Conservation (phyloP, 2,797 vertebrate species). For the Cyclura pinguis region DNA sequence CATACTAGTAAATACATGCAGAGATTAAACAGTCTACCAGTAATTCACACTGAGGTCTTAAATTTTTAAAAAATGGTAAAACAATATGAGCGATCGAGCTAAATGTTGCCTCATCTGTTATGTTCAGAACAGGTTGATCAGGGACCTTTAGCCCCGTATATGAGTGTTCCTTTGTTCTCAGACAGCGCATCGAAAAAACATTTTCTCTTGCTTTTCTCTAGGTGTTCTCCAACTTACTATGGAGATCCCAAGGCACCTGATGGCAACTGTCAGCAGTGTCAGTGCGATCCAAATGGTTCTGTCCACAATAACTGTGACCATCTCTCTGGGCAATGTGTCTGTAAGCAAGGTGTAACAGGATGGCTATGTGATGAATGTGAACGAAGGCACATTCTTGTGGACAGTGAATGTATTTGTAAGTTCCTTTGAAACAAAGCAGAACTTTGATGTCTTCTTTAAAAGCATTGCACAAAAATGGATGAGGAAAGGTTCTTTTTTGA, state of each 20-base stretch:
- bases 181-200: not conserved
- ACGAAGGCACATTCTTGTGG: constrained; percentile 82
- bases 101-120: not conserved
- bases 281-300: constrained; percentile 85
- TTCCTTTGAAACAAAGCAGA: constrained; percentile 53
- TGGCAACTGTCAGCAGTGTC: constrained; percentile 83
- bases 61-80: too few relatives aligned
- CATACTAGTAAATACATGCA: too few relatives aligned
- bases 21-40: too few relatives aligned
- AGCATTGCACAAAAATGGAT: not conserved
- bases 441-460: not conserved
- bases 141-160: not conserved
- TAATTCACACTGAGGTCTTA: too few relatives aligned
- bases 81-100: too few relatives aligned
- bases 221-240: constrained; percentile 89
- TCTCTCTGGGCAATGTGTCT: constrained; percentile 86
- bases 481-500: not conserved
- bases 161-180: not conserved
- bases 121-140: not conserved
- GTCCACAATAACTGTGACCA: constrained; percentile 80
- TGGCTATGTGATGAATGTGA: constrained; percentile 88
- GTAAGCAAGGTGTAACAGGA: constrained; percentile 86
- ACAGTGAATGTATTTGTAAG: constrained; percentile 88
- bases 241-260: constrained; percentile 84
- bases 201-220: constrained; percentile 57